Base-by-base conservation (phyloP, 2,797 vertebrate genomes). In the Sandelia bainsii region DNA sequence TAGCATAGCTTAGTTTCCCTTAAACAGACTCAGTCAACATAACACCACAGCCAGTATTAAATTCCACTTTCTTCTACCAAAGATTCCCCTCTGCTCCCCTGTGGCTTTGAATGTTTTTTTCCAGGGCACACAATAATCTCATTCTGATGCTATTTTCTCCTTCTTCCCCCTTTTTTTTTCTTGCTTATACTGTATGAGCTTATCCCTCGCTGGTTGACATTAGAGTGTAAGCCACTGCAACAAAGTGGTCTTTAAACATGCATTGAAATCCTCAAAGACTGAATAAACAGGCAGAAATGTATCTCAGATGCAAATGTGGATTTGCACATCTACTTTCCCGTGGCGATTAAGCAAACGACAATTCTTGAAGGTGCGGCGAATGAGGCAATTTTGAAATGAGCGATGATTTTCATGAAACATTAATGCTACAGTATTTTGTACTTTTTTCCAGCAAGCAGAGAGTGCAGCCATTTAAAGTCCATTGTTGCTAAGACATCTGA, bases 251-350 rank as follows among this genome's bases (percentile, higher is more conserved):
- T 91, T 91, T 84, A 90, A 88, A 84, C 87, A 84, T 67, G 83
- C 88, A 74, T 20, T 46, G 75, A 75, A 89, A 87, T 93, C 85
- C 81, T 91, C 69, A 89, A 92, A 92, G 86, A 83, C 77, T 72
- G 72, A 82, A 84, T 87, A 89, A 88, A 86, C 83, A 86, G 78
- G 72, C 79, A n/a, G 72, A 88, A 90, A 90, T 63, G 63, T 49
- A 87, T 91, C 84, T 82, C 54, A 56, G 80, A 92, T 93, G 92
- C 87, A 93, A 93, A 94, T 93, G 83, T 82, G 82, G 83, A 89
- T 91, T 85, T 82, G 78, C 76, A 67, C 82, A 71, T 88, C 72
- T 44, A 66, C 77, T 49, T 12, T 16, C 74, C 70, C 8, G 50
- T 4, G 54, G 75, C 82, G 89, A 90, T 93, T 91, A 91, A 88